Percentiles rank a stretch among this genome's conserved stretches.
Conservation (phyloP, 2,113 vertebrate species). For the Phalacrocorax brasilianus region DNA sequence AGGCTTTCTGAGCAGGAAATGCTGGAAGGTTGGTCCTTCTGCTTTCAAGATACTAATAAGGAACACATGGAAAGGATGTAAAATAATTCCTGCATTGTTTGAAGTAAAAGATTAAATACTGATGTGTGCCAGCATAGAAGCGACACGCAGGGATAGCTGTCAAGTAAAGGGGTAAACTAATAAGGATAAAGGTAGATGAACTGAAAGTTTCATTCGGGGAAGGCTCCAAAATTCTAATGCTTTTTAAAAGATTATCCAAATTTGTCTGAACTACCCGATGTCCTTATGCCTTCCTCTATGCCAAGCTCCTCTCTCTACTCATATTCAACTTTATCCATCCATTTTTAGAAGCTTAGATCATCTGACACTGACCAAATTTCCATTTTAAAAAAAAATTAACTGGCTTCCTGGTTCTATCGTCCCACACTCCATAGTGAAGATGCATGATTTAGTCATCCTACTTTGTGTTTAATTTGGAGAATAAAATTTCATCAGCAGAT, state of each 20-base stretch:
- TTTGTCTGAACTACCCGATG: not conserved
- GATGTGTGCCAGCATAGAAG: not conserved
- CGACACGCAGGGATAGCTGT: not conserved
- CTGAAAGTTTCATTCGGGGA: not conserved
- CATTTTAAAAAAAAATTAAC: not conserved
- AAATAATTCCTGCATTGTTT: constrained; percentile 22
- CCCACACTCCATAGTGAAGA: not conserved
- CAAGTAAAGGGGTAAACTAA: not conserved
- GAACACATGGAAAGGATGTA: constrained; percentile 34
- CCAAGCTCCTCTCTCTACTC: not conserved
- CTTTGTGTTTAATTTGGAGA: not conserved
- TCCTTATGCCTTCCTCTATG: not conserved
- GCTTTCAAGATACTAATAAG: constrained; percentile 33
- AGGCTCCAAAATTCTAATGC: not conserved
- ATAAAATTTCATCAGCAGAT: not conserved
- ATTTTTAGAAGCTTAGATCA: not conserved
- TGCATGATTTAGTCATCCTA: not conserved
- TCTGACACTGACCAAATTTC: not conserved
- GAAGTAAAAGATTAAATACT: constrained; percentile 21
- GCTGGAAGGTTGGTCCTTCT: not conserved
- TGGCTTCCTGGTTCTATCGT: not conserved
- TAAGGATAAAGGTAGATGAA: not conserved
- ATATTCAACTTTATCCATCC: not conserved
- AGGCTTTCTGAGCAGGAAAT: constrained; percentile 25
- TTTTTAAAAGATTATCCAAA: not conserved